Evolutionary conservation across 2,888 invertebrate species (phyloP), one percentile per base, ranked within the genome.

Genomic region (Drosophila subsilvestris): DNA sequence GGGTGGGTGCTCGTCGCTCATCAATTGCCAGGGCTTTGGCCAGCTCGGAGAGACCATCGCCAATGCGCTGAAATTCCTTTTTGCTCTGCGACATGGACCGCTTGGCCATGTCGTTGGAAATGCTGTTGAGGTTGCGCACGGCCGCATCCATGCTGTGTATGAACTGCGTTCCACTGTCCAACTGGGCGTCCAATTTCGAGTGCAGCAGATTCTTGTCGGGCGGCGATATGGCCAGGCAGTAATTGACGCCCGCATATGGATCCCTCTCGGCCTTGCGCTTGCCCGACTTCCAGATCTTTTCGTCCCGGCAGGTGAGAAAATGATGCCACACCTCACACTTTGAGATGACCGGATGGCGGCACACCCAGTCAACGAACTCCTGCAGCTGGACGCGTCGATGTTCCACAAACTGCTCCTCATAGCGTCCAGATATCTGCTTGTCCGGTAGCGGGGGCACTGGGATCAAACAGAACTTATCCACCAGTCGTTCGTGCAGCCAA

Each of bases 391-490:
- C 96, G 91, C 98, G 95, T 61, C 99, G 95, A 90, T 98, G 97
- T 90, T 98, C 98, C 82, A 99, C 98, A 86, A 99, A 96, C 88
- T 98, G 97, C 85, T 99, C 98, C 92, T 99, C 99, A 93, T 98
- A 99, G 56, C 98, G 94, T 8, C 98, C 98, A 44, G 98, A 97
- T 75, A 99, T 98, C 92, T 99, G 98, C 93, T 99, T 99, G 91
- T 99, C 99, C 12, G 99, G 99, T 74, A 99, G 92, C 2, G 99
- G 99, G 63, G 99, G 99, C 86, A 99, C 96, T 3, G 98, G 98
- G 87, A 99, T 96, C 59, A 98, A 94, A 79, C 97, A 96, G 92
- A 97, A 99, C 92, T 99, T 99, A 80, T 97, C 97, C 85, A 96
- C 96, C 75, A 99, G 93, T 80, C 98, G 94, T 90, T 97, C 97